Evolutionary conservation across 1,140 invertebrate species (phyloP), one percentile per base, ranked within the genome.

Genomic region (Hycleus phaleratus): DNA sequence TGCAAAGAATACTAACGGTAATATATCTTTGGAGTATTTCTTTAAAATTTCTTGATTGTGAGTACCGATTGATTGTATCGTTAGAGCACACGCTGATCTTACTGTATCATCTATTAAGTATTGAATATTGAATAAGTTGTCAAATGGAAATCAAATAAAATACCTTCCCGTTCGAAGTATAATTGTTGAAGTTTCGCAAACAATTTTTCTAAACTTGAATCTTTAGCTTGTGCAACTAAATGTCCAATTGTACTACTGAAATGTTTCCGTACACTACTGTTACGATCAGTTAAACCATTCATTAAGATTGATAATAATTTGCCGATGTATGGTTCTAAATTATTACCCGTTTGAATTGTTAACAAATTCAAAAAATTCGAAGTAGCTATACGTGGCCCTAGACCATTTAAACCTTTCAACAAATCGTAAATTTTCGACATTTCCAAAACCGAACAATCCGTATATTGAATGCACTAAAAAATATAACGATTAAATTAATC

Each of bases 1-100:
- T 11, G 90, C 93, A 62, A 94, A 84, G 71, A 95, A 95, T 7
- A 87, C 83, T 24, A 95, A 76, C 6, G 93, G 91, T 63, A 95
- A 78, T 26, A 92, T 78, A 38, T 85, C 75, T 24, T 84, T 80
- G n/a, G 87, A 83, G 69, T 92, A 87, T 60, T 87, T 82, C 68
- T 88, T 91, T 24, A 95, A 75, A 39, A 90, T 77, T 49, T 95
- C 92, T 54, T 89, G 85, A 75, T 88, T 90, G 46, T 92, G 84
- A 61, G 85, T 86, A 47, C 88, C 85, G 64, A 95, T 86, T 0
- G 91, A 84, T 59, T 91, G 87, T 4, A 95, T 77, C 1, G 87
- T 86, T 49, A 87, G 76, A 3, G 87, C 88, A 70, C 92, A 87
- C 0, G 88, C 84, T 8, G 83, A 81, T 65, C 87, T 79, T 2